Conservation (phyloP, 2,113 vertebrate species). For the Eubucco bourcierii region DNA sequence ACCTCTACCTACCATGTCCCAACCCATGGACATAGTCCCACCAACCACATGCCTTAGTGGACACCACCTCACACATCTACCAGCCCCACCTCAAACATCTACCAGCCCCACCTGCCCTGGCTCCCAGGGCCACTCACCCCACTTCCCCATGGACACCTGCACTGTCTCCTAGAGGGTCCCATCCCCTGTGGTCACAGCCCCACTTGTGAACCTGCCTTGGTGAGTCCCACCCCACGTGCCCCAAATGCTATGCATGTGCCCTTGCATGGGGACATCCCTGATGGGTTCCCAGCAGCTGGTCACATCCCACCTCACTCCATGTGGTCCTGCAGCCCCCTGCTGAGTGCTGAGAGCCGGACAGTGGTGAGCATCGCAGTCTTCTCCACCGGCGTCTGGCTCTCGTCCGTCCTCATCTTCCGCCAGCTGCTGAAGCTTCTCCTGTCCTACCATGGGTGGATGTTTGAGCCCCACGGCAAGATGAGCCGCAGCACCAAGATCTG, state of each 20-base stretch:
- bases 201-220: fast-evolving
- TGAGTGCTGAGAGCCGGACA: conserved; percentile 35
- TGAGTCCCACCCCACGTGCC: not conserved
- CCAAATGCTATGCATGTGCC: fast-evolving
- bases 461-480: conserved; percentile 88
- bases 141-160: not conserved
- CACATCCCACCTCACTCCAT: not conserved
- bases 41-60: fast-evolving
- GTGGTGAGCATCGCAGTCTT: conserved; percentile 84
- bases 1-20: not conserved
- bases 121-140: not conserved
- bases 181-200: no score
- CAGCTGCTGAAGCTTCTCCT: conserved; percentile 86
- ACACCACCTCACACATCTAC: not conserved
- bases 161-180: not conserved
- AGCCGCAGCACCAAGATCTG: conserved; percentile 85
- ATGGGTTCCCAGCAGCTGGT: not conserved
- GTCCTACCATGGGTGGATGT: conserved; percentile 95
- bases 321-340: not conserved
- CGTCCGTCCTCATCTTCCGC: conserved; percentile 85
- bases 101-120: not conserved
- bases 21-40: no score
- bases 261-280: fast-evolving
- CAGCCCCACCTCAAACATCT: not conserved
- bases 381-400: conserved; percentile 88